Conservation (phyloP, 2,113 vertebrate species). For the Anolis carolinensis region DNA sequence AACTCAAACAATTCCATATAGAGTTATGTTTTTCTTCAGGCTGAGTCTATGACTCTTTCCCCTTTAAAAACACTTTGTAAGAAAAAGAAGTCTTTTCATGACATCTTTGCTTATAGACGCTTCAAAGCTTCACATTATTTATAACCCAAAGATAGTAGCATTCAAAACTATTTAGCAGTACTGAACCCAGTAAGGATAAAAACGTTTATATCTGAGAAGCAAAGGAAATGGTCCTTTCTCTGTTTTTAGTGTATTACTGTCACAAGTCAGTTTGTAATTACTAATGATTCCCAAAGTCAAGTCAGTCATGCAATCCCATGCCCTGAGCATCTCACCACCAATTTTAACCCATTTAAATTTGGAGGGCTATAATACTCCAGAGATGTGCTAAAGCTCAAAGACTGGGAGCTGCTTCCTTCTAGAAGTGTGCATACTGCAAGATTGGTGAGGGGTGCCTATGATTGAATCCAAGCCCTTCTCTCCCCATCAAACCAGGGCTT, state of each 20-base stretch:
- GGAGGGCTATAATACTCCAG: slow-evolving; percentile 49
- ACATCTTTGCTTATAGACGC: slow-evolving; percentile 57
- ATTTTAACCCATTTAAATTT: slow-evolving; percentile 63
- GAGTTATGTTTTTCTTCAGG: slow-evolving; percentile 66
- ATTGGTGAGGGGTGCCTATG: slow-evolving; percentile 50
- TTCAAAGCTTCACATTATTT: slow-evolving; percentile 61
- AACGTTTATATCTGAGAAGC: slow-evolving; percentile 44
- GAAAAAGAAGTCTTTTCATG: slow-evolving; percentile 55
- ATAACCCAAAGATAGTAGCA: slow-evolving; percentile 51
- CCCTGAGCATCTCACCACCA: slow-evolving; percentile 55
- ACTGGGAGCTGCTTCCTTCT: slow-evolving; percentile 69
- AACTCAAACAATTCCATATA: slow-evolving; percentile 63
- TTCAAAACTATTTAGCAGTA: slow-evolving; percentile 51
- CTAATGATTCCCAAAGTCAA: slow-evolving; percentile 57
- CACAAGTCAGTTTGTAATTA: slow-evolving; percentile 49
- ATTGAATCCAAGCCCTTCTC: background rate
- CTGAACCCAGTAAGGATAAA: slow-evolving; percentile 44
- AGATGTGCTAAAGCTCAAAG: slow-evolving; percentile 64
- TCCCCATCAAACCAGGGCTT: slow-evolving; percentile 54
- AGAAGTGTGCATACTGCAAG: slow-evolving; percentile 65
- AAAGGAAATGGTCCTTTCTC: slow-evolving; percentile 45
- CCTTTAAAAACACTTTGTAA: slow-evolving; percentile 69
- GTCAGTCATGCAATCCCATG: slow-evolving; percentile 49
- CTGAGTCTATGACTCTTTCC: slow-evolving; percentile 62
- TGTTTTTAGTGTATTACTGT: slow-evolving; percentile 54